Percentiles rank a stretch among this genome's conserved stretches.
These are phyloP conservation scores for Parasteatoda lunata DNA, from an alignment of 2,888 invertebrate genomes.

Conservation along the genomic window DNA sequence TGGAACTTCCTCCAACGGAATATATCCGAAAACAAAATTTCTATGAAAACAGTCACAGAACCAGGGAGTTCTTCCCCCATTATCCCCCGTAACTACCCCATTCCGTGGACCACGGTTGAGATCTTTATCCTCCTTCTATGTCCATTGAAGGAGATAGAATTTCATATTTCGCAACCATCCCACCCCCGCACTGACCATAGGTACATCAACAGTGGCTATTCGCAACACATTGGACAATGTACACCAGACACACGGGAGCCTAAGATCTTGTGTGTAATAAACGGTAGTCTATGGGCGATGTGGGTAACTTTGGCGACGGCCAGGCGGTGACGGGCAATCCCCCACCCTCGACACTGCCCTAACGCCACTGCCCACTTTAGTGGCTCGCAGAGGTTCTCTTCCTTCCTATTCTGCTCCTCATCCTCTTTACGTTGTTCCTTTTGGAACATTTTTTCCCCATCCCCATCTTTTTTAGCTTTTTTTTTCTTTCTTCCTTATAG, in stretches of 20 bases:
- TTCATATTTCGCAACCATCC: conserved; percentile 50
- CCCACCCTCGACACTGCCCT: not conserved
- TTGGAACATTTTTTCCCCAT: conserved; percentile 11
- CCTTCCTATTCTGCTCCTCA: conserved; percentile 6
- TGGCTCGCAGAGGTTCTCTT: conserved; percentile 1
- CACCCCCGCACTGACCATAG: conserved; percentile 10
- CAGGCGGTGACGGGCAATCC: conserved; percentile 43
- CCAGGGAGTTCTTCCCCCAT: conserved; percentile 1
- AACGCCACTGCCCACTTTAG: conserved; percentile 45
- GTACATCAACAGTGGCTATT: conserved; percentile 62
- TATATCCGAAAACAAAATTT: too few relatives aligned
- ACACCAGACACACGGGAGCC: conserved; percentile 43
- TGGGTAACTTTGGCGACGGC: conserved; percentile 46
- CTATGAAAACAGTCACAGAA: too few relatives aligned
- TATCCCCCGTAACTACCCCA: conserved; percentile 49
- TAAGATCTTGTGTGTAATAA: conserved; percentile 35
- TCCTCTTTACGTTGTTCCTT: conserved; percentile 14
- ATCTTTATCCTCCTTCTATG: conserved; percentile 52
- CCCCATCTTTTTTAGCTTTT: not conserved
- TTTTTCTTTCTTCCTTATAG: not conserved
- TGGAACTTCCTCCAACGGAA: too few relatives aligned
- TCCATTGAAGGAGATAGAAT: conserved; percentile 56
- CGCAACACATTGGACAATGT: conserved; percentile 45
- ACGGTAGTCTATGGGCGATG: conserved; percentile 47
- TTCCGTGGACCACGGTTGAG: conserved; percentile 34